Evolutionary conservation across 37 sponge, comb jelly and placozoan species (phyloP).

Genomic region (Aphrocallistes beatrix): DNA sequence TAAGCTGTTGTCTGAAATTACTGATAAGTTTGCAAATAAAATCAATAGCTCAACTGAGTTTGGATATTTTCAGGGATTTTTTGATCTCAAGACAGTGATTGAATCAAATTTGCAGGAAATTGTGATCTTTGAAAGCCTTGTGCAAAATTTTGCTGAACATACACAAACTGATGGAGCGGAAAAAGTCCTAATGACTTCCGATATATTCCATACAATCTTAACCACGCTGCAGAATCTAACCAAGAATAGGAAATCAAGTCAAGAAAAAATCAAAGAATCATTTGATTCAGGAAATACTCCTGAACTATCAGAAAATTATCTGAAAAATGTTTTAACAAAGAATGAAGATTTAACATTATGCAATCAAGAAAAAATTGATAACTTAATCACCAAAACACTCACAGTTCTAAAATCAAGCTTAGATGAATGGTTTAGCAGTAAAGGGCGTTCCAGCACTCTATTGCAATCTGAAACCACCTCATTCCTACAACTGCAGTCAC

Average conservation of each 20-base stretch:
- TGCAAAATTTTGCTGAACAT: not conserved
- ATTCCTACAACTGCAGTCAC: not conserved
- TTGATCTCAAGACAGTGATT: not conserved
- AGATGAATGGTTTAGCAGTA: not conserved
- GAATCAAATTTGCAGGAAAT: not conserved
- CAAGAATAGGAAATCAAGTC: not conserved
- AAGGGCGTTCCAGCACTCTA: not conserved
- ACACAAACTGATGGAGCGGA: too few relatives aligned
- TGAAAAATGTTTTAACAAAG: not conserved
- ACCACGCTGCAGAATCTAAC: not conserved
- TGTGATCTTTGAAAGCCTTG: not conserved
- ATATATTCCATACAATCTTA: not conserved
- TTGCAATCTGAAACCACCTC: not conserved
- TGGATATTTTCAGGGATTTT: not conserved
- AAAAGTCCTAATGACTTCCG: not conserved
- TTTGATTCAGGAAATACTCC: not conserved
- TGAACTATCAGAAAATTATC: not conserved
- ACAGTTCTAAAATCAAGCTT: not conserved
- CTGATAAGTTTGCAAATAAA: not conserved
- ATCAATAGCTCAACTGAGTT: not conserved
- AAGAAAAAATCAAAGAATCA: not conserved
- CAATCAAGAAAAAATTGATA: not conserved
- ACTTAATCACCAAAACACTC: not conserved
- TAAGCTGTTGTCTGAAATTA: not conserved
- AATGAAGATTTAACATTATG: not conserved